phyloP scores from a whole-genome alignment of 2,113 vertebrate genomes.

The Odocoileus virginianus region DNA sequence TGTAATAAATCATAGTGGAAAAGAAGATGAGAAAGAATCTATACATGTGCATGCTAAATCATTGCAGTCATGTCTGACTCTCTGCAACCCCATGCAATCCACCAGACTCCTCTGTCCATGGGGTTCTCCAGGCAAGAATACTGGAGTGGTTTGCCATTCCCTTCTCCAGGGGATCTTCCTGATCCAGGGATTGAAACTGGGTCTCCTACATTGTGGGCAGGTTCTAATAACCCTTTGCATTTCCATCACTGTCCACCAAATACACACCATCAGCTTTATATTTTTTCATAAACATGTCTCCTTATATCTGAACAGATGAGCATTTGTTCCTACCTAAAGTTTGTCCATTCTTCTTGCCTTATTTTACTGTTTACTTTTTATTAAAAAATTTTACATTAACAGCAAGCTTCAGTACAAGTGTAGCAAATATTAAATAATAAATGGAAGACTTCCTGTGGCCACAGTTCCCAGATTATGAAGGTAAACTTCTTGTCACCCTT shows the following conservation, averaged over 20 bases:
- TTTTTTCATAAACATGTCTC: not conserved
- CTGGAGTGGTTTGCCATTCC: not conserved
- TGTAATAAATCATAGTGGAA: not conserved
- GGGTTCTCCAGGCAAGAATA: not conserved
- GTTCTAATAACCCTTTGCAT: rapidly evolving
- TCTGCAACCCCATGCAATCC: not conserved
- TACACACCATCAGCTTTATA: not conserved
- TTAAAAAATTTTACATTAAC: not conserved
- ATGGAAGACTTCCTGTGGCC: not conserved
- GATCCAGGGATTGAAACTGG: not conserved
- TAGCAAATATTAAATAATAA: not conserved
- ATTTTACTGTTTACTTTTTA: not conserved
- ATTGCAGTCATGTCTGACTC: not conserved
- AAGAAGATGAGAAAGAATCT: not conserved
- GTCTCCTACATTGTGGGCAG: not conserved
- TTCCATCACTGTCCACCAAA: not conserved
- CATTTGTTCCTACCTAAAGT: not conserved
- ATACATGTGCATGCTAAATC: not conserved
- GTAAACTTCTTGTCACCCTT: rapidly evolving
- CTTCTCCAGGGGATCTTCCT: not conserved
- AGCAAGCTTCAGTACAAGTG: not conserved
- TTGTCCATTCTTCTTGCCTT: not conserved
- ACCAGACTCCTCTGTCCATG: not conserved
- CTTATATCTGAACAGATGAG: not conserved
- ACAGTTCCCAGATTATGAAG: not conserved